Evolutionary conservation across 2,113 vertebrate genomes (phyloP).

Genomic region (Ptilonorhynchus violaceus): DNA sequence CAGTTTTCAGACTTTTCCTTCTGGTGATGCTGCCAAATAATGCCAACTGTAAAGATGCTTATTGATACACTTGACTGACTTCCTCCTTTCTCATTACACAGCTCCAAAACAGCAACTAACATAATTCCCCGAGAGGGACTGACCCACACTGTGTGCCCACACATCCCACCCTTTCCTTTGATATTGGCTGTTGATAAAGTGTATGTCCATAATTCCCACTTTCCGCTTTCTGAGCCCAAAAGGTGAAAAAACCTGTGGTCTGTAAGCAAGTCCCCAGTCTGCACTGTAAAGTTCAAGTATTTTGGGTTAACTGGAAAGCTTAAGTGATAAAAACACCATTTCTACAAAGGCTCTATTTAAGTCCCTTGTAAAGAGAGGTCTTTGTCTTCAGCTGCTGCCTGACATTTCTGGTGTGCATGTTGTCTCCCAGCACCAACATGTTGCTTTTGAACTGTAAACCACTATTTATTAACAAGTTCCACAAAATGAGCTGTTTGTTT

Average conservation of each 20-base stretch:
- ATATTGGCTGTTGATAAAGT: background rate
- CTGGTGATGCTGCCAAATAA: background rate
- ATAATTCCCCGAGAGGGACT: background rate
- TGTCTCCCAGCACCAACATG: slow-evolving; percentile 4
- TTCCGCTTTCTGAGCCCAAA: background rate
- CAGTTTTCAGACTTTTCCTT: background rate
- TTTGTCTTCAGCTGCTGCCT: slow-evolving; percentile 30
- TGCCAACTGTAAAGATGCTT: background rate
- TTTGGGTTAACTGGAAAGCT: slow-evolving; percentile 2
- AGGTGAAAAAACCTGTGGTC: background rate
- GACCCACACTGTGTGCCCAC: background rate
- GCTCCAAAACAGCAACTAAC: background rate
- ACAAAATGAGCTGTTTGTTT: background rate
- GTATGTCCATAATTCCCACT: rapidly evolving
- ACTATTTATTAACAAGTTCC: slow-evolving; percentile 1
- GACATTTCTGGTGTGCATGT: background rate
- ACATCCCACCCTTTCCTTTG: background rate
- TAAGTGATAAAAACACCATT: background rate
- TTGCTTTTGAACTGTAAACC: slow-evolving; percentile 15
- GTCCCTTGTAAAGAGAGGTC: background rate
- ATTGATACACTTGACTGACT: background rate
- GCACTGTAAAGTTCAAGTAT: background rate
- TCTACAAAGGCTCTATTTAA: slow-evolving; percentile 47
- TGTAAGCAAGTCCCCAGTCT: background rate
- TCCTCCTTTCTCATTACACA: background rate